Evolutionary conservation across 2,797 vertebrate genomes (phyloP).

Genomic region (Cephalopachus bancanus): DNA sequence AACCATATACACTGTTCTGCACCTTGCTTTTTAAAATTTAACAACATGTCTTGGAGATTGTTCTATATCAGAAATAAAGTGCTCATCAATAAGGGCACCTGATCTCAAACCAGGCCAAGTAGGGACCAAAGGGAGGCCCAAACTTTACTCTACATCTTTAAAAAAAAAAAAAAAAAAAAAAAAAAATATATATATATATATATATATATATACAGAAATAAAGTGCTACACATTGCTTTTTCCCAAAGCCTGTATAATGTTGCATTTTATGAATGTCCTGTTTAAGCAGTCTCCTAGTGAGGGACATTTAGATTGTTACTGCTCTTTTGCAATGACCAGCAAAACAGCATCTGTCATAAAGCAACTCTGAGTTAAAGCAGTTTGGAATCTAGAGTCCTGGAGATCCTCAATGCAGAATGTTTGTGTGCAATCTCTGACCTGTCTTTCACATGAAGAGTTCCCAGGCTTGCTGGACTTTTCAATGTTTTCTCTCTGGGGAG

Average conservation of each 20-base stretch:
- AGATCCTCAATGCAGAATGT: not conserved
- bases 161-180: too few relatives aligned
- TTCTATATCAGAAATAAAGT: not conserved
- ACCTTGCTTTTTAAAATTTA: not conserved
- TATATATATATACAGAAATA: too few relatives aligned
- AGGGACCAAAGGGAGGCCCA: too few relatives aligned
- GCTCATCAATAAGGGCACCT: not conserved
- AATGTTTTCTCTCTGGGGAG: not conserved
- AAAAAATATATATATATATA: too few relatives aligned
- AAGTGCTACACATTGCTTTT: too few relatives aligned
- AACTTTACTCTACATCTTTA: too few relatives aligned
- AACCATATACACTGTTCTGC: not conserved
- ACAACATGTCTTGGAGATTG: not conserved
- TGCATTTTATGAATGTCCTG: not conserved
- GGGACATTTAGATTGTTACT: not conserved
- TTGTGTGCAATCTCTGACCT: not conserved
- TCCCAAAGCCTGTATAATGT: rapidly evolving
- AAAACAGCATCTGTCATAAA: not conserved
- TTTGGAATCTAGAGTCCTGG: not conserved
- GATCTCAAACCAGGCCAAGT: too few relatives aligned
- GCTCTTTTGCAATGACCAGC: not conserved
- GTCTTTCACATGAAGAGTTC: not conserved
- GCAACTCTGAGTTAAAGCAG: not conserved
- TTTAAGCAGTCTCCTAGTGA: not conserved
- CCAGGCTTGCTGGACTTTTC: not conserved